phyloP scores from a whole-genome alignment of 2,797 vertebrate species.

The Cuniculus paca region DNA sequence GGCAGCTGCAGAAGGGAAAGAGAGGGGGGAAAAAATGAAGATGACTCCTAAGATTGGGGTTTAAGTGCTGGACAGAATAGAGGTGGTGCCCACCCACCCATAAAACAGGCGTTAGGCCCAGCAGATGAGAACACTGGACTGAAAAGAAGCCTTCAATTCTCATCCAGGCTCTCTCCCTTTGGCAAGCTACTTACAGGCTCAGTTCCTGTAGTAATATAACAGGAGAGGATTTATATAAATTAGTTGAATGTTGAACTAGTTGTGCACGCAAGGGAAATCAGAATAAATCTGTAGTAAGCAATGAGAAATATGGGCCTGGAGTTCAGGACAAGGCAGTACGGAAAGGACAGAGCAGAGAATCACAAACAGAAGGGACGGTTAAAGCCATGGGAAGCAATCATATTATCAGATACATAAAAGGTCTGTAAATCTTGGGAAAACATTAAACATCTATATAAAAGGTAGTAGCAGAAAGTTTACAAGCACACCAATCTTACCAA shows the following conservation, averaged over 20 bases:
- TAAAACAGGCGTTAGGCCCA: neutral
- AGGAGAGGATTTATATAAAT: neutral
- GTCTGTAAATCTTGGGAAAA: neutral
- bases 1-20: neutral
- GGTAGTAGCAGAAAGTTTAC: neutral
- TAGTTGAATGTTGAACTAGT: neutral
- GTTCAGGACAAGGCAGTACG: neutral
- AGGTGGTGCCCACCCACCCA: neutral
- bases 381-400: neutral
- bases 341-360: neutral
- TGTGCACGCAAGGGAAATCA: neutral
- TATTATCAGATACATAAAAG: neutral
- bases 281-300: neutral
- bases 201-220: slow-evolving; percentile 12
- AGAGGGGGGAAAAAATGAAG: neutral
- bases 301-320: neutral
- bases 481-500: neutral
- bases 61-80: neutral
- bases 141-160: slow-evolving; percentile 3
- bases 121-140: neutral
- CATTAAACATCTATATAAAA: neutral
- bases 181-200: neutral
- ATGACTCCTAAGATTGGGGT: neutral
- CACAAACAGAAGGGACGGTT: neutral
- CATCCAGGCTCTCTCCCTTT: neutral